These are phyloP conservation scores for Macroramphosus scolopax DNA, from an alignment of 2,797 vertebrate genomes.

Conservation along the genomic window DNA sequence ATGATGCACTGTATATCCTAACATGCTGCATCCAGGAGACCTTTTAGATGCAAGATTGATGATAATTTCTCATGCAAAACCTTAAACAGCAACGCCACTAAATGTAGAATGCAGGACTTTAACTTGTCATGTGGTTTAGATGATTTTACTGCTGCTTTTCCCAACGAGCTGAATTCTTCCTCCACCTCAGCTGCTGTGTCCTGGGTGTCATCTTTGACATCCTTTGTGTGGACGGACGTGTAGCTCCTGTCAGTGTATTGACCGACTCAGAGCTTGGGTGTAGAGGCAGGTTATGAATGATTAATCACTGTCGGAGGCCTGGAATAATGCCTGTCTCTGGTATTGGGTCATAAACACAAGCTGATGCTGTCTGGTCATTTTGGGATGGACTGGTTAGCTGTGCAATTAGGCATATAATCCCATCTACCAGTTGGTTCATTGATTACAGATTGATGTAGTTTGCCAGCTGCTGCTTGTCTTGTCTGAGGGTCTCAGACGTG, in stretches of 20 bases:
- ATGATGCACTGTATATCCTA: no score
- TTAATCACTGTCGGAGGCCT: slow-evolving; percentile 57
- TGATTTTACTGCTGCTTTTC: background rate
- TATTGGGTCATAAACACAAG: slow-evolving; percentile 73
- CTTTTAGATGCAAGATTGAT: no score
- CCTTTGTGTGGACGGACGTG: slow-evolving; percentile 30
- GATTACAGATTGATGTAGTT: slow-evolving; percentile 89
- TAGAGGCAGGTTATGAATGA: slow-evolving; percentile 68
- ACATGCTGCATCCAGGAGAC: no score
- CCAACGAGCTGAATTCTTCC: background rate
- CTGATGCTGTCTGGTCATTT: slow-evolving; percentile 77
- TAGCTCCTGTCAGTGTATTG: slow-evolving; percentile 36
- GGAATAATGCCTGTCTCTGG: slow-evolving; percentile 69
- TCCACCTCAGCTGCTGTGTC: slow-evolving; percentile 12
- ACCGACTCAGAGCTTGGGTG: slow-evolving; percentile 54
- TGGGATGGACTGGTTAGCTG: slow-evolving; percentile 73
- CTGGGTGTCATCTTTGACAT: background rate
- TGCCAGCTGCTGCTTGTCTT: slow-evolving; percentile 89
- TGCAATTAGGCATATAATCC: slow-evolving; percentile 83
- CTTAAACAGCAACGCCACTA: no score
- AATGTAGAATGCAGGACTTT: background rate
- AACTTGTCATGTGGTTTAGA: background rate
- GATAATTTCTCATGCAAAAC: no score
- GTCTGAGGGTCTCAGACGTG: slow-evolving; percentile 68
- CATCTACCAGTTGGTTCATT: slow-evolving; percentile 86